Base-by-base conservation (phyloP, 2,888 invertebrate genomes). In the Leptopilina drosophilae region DNA sequence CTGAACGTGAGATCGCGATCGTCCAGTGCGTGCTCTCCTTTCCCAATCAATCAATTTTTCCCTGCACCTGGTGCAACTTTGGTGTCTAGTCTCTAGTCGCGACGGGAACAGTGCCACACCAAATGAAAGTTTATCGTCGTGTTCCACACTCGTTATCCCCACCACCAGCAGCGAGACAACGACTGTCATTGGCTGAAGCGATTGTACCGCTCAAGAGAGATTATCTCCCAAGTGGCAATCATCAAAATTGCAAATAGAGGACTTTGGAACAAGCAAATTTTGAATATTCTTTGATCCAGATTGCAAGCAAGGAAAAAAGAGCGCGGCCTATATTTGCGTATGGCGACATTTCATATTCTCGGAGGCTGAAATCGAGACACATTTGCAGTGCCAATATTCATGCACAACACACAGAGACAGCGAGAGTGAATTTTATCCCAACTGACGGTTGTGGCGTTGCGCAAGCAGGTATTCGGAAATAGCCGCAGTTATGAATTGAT, bases 381-480 rank as follows among this genome's bases (percentile, higher is more conserved):
- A 73, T 12, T 7, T 20, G 7, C 14, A 14, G 33, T 26, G 33
- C 53, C 56, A 69, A 53, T 53, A 53, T 73, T 46, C 9, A 46
- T 49, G 12, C 12, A 73, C 73, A 8, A n/a, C 9, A 56, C 14
- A 14, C 7, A 26, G 53, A 46, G 53, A 73, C 20, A 33, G 73
- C n/a, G 76, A 42, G 42, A 8, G 42, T 42, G 42, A 8, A 14
- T 46, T 62, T 76, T 76, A 64, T 40, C 76, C 64, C 42, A 64
- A 76, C 76, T 76, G 42, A 76, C 66, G 77, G 20, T 46, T 40
- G 82, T 40, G 82, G 46, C 79, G 83, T 88, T 89, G 87, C 88
- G 88, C 88, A 88, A 88, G 86, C 87, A 84, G 85, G 86, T 87
- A 89, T 87, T 89, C 88, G 88, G 86, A 90, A 90, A 89, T 89